phyloP scores from a whole-genome alignment of 2,113 vertebrate genomes.

The Propithecus coquereli region DNA sequence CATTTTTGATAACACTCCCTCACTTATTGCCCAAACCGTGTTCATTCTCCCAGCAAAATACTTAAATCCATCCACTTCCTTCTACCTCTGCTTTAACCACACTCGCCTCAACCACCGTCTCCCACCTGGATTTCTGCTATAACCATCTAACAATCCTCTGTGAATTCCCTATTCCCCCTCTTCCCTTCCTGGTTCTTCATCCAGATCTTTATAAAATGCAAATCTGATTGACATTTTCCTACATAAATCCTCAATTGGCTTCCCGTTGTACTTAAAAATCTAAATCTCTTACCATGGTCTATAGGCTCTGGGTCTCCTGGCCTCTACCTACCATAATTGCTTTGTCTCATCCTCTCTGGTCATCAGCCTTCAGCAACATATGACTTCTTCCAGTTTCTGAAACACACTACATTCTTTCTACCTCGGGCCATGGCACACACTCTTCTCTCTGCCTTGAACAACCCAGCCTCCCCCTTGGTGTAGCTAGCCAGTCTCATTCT shows the following conservation, averaged over 20 bases:
- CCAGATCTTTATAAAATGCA: background rate
- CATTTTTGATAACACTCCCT: background rate
- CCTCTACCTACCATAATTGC: background rate
- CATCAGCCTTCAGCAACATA: background rate
- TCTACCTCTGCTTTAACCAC: background rate
- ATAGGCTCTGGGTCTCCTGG: no score
- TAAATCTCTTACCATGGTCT: background rate
- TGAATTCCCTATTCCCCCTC: background rate
- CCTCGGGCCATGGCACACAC: no score
- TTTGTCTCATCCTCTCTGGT: background rate
- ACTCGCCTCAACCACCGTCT: background rate
- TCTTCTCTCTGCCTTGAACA: background rate
- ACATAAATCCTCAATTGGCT: background rate
- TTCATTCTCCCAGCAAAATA: background rate
- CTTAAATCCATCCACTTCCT: background rate
- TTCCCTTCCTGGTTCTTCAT: background rate
- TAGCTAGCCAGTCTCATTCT: background rate
- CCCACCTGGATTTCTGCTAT: background rate
- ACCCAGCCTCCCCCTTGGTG: no score
- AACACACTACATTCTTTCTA: background rate
- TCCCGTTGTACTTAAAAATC: background rate
- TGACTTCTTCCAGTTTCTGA: background rate
- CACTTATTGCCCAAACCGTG: background rate
- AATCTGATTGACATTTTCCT: background rate
- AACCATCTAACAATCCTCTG: background rate